Conservation (phyloP, 2,797 vertebrate species). For the Tadarida brasiliensis region DNA sequence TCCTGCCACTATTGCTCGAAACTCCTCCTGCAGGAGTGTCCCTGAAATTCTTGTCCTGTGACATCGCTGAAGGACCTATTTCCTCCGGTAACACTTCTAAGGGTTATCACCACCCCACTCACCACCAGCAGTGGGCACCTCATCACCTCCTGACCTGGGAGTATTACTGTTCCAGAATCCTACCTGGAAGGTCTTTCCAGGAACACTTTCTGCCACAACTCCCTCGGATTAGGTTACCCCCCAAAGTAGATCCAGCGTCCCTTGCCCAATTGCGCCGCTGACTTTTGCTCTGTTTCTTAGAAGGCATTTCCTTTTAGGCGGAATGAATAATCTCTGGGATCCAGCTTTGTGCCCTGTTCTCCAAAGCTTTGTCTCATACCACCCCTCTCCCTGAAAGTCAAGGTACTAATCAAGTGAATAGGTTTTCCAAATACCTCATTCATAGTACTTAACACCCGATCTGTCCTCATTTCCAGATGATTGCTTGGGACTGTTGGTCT, state of each 20-base stretch:
- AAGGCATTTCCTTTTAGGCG: background rate
- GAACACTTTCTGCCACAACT: background rate
- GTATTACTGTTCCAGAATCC: background rate
- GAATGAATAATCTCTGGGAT: background rate
- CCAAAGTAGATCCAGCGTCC: background rate
- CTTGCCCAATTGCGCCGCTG: background rate
- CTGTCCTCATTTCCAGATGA: conserved; percentile 7
- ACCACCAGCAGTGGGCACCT: background rate
- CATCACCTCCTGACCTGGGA: background rate
- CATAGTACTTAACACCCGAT: background rate
- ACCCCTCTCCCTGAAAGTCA: background rate
- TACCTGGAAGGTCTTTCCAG: background rate
- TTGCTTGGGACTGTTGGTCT: background rate
- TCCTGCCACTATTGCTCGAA: background rate
- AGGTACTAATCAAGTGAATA: conserved; percentile 12
- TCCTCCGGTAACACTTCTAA: background rate
- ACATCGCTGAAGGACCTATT: background rate
- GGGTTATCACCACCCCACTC: background rate
- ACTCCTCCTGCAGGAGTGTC: background rate
- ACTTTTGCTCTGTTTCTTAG: background rate
- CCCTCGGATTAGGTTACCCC: background rate
- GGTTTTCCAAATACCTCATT: conserved; percentile 22
- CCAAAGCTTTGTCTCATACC: background rate
- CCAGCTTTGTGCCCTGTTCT: background rate
- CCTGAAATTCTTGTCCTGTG: background rate